Base-by-base conservation (phyloP, 2,888 invertebrate species). In the Seira musarum region DNA sequence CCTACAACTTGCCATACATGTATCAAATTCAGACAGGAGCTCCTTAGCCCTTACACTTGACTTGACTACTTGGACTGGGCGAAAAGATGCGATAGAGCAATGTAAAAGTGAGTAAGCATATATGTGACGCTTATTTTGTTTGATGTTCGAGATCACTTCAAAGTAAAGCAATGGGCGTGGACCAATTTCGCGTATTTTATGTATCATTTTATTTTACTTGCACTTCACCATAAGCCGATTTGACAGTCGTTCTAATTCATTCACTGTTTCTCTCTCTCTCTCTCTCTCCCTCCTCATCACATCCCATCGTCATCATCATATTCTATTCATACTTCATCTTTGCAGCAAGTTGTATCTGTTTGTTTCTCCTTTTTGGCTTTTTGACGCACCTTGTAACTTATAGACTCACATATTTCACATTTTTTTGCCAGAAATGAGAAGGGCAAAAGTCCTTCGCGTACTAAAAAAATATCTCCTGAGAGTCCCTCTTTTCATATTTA, bases 361-460 rank as follows among this genome's bases (percentile, higher is more conserved):
- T 30, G 30, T 8, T 49, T 49, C 13, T 13, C 49, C 15, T 49
- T 49, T 49, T 49, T 49, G 3, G 49, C 49, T 49, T 49, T 49
- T 49, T 49, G 49, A 49, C 49, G 49, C 49, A 49, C 49, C 49
- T 49, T 49, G 6, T 8, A 30, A 30, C 30, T 30, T 30, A 30
- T 49, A 15, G 49, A 49, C 49, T 3, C 49, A 49, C 49, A 49
- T 49, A 49, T 49, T 49, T 49, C 17, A 49, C 15, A 49, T n/a
- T 8, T 49, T 8, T 49, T 49, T 13, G 49, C 17, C 6, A 49
- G 49, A 49, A 49, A 49, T 78, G 78, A 78, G 78, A 78, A 78
- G 78, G 78, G 78, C 78, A 72, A 72, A 67, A 40, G 78, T 67
- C 78, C 78, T 78, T 78, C 78, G 78, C 67, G 15, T 49, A 78